phyloP scores from a whole-genome alignment of 2,888 invertebrate species.

The Melanophora roralis region DNA sequence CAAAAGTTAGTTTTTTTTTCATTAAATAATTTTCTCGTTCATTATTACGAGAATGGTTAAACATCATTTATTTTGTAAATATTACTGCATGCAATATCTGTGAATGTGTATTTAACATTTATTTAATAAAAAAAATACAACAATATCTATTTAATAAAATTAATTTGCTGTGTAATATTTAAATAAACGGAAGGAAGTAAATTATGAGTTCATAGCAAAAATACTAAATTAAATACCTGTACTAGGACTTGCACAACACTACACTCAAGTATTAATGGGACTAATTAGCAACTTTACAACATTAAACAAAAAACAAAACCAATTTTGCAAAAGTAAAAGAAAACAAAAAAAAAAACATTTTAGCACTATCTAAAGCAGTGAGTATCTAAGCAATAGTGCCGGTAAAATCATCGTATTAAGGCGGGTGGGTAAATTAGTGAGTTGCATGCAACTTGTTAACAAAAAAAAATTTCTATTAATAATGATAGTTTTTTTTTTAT shows the following conservation, averaged over 20 bases:
- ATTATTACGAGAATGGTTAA: slow-evolving; percentile 13
- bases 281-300: slow-evolving; percentile 59
- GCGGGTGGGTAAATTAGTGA: not conserved
- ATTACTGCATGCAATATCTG: not conserved
- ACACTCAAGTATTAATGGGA: slow-evolving; percentile 60
- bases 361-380: not conserved
- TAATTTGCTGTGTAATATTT: not conserved
- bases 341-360: not conserved
- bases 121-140: not conserved
- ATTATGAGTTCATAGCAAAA: slow-evolving; percentile 44
- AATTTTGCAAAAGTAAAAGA: too few relatives aligned
- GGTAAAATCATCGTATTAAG: not conserved
- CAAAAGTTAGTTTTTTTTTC: too few relatives aligned
- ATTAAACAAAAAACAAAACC: slow-evolving; percentile 21
- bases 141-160: not conserved
- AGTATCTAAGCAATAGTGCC: slow-evolving; percentile 60
- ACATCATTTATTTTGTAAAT: slow-evolving; percentile 38
- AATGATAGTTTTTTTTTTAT: too few relatives aligned
- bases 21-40: too few relatives aligned
- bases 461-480: slow-evolving; percentile 8
- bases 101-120: not conserved
- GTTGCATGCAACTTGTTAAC: slow-evolving; percentile 32
- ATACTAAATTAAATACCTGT: slow-evolving; percentile 34
- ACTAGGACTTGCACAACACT: slow-evolving; percentile 67
- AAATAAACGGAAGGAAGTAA: slow-evolving; percentile 57